These are phyloP conservation scores for Littorina saxatilis DNA, from an alignment of 1,140 invertebrate genomes.

Conservation along the genomic window DNA sequence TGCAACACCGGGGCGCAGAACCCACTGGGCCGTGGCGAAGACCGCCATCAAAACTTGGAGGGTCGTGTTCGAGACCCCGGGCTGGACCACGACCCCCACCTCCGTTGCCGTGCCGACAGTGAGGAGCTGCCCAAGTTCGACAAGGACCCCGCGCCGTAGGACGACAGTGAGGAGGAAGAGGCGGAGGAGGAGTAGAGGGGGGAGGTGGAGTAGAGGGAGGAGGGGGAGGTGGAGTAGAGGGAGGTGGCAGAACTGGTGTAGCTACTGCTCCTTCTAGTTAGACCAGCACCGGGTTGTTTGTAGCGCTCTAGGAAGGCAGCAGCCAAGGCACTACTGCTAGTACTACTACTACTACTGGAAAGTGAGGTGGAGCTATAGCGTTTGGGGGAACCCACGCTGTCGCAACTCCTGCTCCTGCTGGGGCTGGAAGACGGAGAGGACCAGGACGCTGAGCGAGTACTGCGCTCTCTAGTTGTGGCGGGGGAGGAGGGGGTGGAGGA, in stretches of 20 bases:
- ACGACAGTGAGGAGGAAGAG: neutral
- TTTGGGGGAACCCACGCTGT: neutral
- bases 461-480: neutral
- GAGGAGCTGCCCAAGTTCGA: neutral
- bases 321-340: neutral
- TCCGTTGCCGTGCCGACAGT: neutral
- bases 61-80: neutral
- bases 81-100: conserved; percentile 32
- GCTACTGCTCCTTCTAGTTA: neutral
- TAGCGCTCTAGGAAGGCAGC: neutral
- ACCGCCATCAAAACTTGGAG: too few species aligned
- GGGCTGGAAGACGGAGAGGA: neutral
- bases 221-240: neutral
- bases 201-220: neutral
- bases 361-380: conserved; percentile 13
- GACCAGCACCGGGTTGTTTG: neutral
- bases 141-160: neutral
- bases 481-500: neutral
- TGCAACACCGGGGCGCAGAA: too few species aligned
- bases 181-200: neutral
- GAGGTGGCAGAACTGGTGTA: neutral
- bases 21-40: too few species aligned
- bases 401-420: neutral
- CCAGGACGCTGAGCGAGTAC: neutral
- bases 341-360: neutral